Evolutionary conservation across 2,113 vertebrate genomes (phyloP), one percentile per base, ranked within the genome.

Genomic region (Capra hircus): DNA sequence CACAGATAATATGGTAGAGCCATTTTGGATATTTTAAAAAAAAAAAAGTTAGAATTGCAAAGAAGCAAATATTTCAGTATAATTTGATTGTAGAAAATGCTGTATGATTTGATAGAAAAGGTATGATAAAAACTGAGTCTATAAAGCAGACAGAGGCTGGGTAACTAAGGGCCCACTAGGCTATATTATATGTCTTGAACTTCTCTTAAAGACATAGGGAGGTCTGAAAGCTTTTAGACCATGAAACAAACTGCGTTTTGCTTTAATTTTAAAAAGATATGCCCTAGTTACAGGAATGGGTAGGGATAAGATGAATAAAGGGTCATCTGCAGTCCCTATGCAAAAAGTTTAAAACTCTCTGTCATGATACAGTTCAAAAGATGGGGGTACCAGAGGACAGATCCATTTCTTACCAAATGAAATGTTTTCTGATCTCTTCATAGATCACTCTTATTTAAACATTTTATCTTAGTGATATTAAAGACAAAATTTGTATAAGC

Each of bases 231-330:
- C 6, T 74, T 97, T 78, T 84, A 83, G 48, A 19, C 45, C 5
- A 57, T 57, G 53, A 81, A 80, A 33, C 14, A 88, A 88, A 64
- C 1, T 30, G 16, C 7, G 30, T 55, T 71, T 62, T 80, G 48
- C 74, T 81, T 93, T 36, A 81, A 88, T 30, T 91, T 96, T 97
- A 30, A 28, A 59, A 83, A 93, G n/a, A 84, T n/a, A 93, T 23
- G 16, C 93, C 33, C 21, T 77, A 43, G 10, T 9, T 53, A 30
- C 33, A 84, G 45, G 8, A 91, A 95, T 74, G 6, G 7, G 45
- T 40, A 55, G 11, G 11, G 64, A 78, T 45, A 30, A 3, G 57
- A 53, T 87, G 19, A 87, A 8, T 53, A 77, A 94, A 12, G 64
- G 87, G 9, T 14, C n/a, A 87, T 36, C 17, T 52, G 14, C 11